Conservation (phyloP, 2,113 vertebrate species). For the Trochalopteron elliotii region DNA sequence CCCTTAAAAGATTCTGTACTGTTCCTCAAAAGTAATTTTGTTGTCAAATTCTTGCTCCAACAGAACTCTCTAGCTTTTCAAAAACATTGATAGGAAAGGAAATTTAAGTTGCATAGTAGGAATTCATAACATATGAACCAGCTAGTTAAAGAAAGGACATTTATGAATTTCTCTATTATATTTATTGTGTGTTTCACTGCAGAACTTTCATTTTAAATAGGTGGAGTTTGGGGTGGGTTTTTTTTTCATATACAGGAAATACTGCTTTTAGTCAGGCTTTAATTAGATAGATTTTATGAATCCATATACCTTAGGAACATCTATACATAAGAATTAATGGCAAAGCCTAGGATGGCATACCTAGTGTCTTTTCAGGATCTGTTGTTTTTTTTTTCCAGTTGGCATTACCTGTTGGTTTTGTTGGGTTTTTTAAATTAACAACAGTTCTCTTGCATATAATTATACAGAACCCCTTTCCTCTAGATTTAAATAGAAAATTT, state of each 20-base stretch:
- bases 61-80: not conserved
- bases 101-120: not conserved
- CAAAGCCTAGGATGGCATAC: not conserved
- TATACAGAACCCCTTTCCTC: not conserved
- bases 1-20: not conserved
- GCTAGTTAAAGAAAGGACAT: not conserved
- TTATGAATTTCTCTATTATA: not conserved
- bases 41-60: not conserved
- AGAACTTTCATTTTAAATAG: not conserved
- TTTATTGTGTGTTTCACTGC: not conserved
- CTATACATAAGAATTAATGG: not conserved
- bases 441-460: not conserved
- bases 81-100: not conserved
- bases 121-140: not conserved
- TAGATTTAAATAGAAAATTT: not conserved
- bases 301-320: not conserved
- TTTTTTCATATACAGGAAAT: not conserved
- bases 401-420: not conserved
- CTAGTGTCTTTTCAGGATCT: not conserved
- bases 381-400: rapidly evolving
- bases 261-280: not conserved
- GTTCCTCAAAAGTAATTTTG: not conserved
- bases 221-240: not conserved
- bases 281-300: not conserved
- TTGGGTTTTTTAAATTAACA: no score